Evolutionary conservation across 37 sponge, comb jelly and placozoan species (phyloP).

Genomic region (Diacarnus erythraeanus): DNA sequence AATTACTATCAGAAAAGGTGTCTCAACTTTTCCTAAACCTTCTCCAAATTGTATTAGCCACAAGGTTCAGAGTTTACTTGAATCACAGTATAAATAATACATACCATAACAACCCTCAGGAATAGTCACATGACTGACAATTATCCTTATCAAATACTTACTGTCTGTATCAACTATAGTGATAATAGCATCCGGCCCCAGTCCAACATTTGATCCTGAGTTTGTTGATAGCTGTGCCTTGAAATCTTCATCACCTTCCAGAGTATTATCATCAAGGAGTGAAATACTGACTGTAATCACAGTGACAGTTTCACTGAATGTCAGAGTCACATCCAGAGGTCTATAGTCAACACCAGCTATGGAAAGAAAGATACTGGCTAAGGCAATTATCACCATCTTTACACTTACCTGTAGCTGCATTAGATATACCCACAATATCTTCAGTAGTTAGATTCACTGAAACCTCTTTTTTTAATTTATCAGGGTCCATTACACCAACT

Average conservation of each 20-base stretch:
- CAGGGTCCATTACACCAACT: constrained; percentile 10
- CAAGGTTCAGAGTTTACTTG: too few relatives aligned
- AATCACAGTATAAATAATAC: too few relatives aligned
- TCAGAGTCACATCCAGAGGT: neutral
- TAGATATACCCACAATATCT: neutral
- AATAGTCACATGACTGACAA: too few relatives aligned
- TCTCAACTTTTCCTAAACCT: too few relatives aligned
- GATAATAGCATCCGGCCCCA: neutral
- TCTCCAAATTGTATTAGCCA: too few relatives aligned
- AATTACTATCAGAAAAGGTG: too few relatives aligned
- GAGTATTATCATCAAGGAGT: neutral
- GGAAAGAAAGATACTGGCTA: neutral
- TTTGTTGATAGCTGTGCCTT: neutral
- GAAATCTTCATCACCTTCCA: constrained; percentile 7
- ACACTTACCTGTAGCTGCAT: neutral
- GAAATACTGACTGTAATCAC: neutral
- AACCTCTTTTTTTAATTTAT: neutral
- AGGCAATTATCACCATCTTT: neutral
- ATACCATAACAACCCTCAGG: too few relatives aligned
- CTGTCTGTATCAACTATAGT: constrained; percentile 10
- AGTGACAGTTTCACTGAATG: neutral
- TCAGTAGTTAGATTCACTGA: constrained; percentile 7
- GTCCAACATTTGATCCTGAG: too few relatives aligned
- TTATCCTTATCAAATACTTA: too few relatives aligned
- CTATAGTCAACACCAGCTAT: neutral